These are phyloP conservation scores for Platysteira castanea DNA, from an alignment of 2,113 vertebrate genomes.

Conservation along the genomic window DNA sequence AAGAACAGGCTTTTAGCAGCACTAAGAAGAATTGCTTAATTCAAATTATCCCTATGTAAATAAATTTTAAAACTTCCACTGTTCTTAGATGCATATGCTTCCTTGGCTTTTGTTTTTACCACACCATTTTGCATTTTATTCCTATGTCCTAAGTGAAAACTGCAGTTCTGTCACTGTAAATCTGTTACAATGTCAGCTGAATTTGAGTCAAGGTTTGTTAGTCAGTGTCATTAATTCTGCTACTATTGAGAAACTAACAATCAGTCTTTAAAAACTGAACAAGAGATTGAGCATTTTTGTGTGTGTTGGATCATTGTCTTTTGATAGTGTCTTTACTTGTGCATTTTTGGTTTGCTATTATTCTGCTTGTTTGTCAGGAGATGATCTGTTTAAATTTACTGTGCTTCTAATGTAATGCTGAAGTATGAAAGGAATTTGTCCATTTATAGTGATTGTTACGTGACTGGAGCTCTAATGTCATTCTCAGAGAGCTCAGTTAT, in stretches of 20 bases:
- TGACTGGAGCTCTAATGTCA: not conserved
- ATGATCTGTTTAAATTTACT: not conserved
- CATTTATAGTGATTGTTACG: not conserved
- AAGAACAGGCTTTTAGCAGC: slow-evolving; percentile 38
- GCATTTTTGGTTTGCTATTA: not conserved
- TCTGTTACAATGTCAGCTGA: slow-evolving; percentile 27
- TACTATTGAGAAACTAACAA: not conserved
- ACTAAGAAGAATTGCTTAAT: slow-evolving; percentile 40
- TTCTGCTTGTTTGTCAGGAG: not conserved
- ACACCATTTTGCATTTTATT: slow-evolving; percentile 47
- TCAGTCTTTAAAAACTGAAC: not conserved
- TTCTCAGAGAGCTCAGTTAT: not conserved
- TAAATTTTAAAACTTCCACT: not conserved
- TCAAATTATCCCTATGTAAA: not conserved
- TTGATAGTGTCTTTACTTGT: not conserved
- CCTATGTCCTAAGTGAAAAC: slow-evolving; percentile 20
- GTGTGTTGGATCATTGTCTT: not conserved
- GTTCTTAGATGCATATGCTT: slow-evolving; percentile 37
- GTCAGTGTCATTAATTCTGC: not conserved
- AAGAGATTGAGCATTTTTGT: not conserved
- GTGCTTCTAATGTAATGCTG: not conserved
- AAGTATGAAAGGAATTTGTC: not conserved
- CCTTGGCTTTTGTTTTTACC: slow-evolving; percentile 45
- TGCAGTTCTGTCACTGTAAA: not conserved
- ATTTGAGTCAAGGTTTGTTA: not conserved